A percentile compares a stretch with the other conserved stretches of the same genome.
Conservation (phyloP, 30 jellyfish, hydroid and myxozoan genomes). For the Catostylus mosaicus region DNA sequence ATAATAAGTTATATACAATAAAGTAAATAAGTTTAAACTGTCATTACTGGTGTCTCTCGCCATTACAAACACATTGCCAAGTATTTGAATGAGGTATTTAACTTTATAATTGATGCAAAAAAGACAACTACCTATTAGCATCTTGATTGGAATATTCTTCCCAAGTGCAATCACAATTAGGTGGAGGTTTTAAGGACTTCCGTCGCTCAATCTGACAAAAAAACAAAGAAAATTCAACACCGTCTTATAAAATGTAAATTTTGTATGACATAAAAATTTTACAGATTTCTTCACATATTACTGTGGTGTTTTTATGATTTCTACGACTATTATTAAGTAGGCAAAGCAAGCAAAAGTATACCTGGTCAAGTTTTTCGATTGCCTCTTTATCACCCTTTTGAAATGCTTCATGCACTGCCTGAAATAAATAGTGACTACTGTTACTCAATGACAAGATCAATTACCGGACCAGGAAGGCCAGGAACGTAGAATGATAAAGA, state of each 20-base stretch:
- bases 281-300: too few relatives aligned
- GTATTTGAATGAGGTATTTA: too few relatives aligned
- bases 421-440: background rate
- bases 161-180: slow-evolving; percentile 74
- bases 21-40: too few relatives aligned
- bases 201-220: slow-evolving; percentile 67
- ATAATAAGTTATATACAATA: background rate
- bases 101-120: too few relatives aligned
- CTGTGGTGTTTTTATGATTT: too few relatives aligned
- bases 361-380: slow-evolving; percentile 72
- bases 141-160: slow-evolving; percentile 60
- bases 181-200: slow-evolving; percentile 79
- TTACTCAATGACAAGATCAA: background rate
- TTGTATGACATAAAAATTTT: too few relatives aligned
- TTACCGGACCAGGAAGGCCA: too few relatives aligned
- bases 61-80: background rate
- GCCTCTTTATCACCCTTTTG: slow-evolving; percentile 72
- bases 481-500: too few relatives aligned
- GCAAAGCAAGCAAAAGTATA: background rate
- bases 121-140: slow-evolving; percentile 5
- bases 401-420: slow-evolving; percentile 87
- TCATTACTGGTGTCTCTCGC: too few relatives aligned
- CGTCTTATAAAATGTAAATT: too few relatives aligned
- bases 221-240: background rate
- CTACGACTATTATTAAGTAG: too few relatives aligned